phyloP scores from a whole-genome alignment of 92 coral and sea anemone species.

The Paragorgia papillata region DNA sequence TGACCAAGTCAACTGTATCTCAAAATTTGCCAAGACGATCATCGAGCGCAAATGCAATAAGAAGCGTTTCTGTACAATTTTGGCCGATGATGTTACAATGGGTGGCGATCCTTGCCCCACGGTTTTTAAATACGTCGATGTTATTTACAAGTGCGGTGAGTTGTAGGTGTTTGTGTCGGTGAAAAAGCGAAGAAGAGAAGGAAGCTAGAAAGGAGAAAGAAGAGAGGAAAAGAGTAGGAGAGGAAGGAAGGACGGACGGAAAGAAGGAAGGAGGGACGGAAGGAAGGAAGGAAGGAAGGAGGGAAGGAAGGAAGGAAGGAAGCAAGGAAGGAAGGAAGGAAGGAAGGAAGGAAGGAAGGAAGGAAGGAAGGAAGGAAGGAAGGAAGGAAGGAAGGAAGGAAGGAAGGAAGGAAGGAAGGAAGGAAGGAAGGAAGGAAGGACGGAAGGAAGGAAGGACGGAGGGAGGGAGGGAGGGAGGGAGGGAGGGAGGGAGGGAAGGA shows the following conservation, averaged over 20 bases:
- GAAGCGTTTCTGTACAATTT: slow-evolving; percentile 23
- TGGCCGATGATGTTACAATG: slow-evolving; percentile 18
- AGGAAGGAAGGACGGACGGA: background rate
- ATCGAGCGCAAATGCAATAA: slow-evolving; percentile 41
- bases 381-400: background rate
- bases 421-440: background rate
- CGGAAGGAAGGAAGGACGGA: background rate
- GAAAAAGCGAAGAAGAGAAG: too few relatives aligned
- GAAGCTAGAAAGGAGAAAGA: background rate
- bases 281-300: background rate
- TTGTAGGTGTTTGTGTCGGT: too few relatives aligned
- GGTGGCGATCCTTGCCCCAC: slow-evolving; percentile 56
- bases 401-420: background rate
- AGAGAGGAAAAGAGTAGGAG: background rate
- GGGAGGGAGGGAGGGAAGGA: too few relatives aligned
- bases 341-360: background rate
- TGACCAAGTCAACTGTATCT: slow-evolving; percentile 2
- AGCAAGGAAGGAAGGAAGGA: background rate
- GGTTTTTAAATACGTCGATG: slow-evolving; percentile 47
- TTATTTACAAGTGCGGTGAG: slow-evolving; percentile 56
- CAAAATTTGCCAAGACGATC: slow-evolving; percentile 23
- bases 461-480: background rate
- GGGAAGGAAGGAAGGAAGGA: background rate
- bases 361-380: background rate
- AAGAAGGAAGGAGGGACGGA: background rate